Percentiles rank a stretch among this genome's conserved stretches.
Conservation (phyloP, 1,140 invertebrate genomes). For the Tigriopus japonicus region DNA sequence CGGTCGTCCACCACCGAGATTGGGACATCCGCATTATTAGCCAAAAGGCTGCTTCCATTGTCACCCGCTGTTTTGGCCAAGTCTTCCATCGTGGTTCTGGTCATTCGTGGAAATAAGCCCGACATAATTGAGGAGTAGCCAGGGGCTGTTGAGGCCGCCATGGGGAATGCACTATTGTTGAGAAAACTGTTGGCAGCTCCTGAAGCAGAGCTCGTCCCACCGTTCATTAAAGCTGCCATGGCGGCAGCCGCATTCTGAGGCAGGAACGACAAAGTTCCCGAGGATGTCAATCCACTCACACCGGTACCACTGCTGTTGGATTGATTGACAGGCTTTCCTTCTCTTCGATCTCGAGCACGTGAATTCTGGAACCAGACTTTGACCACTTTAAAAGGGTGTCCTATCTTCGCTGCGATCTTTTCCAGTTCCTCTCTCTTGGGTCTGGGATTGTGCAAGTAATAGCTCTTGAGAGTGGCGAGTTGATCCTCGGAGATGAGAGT, state of each 20-base stretch:
- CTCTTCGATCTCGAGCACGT: constrained; percentile 66
- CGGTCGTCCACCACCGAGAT: background rate
- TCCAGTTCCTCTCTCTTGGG: constrained; percentile 82
- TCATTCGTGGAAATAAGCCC: too few species aligned
- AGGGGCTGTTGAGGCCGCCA: background rate
- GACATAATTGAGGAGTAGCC: background rate
- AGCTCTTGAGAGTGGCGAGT: constrained; percentile 60
- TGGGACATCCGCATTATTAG: too few species aligned
- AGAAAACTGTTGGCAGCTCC: too few species aligned
- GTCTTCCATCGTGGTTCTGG: too few species aligned
- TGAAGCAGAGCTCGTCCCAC: too few species aligned
- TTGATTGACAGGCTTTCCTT: constrained; percentile 35
- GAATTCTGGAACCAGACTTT: constrained; percentile 97
- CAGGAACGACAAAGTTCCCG: constrained; percentile 14
- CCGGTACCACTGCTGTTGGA: constrained; percentile 14
- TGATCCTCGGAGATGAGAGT: constrained; percentile 88
- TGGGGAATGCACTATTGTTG: too few species aligned
- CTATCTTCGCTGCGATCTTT: constrained; percentile 67
- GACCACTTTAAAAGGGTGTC: constrained; percentile 76
- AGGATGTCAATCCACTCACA: constrained; percentile 19
- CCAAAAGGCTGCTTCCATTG: too few species aligned
- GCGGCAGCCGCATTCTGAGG: background rate
- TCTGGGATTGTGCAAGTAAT: constrained; percentile 70
- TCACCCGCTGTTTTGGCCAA: too few species aligned
- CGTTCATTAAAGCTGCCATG: too few species aligned